Base-by-base conservation (phyloP, 53 echinoderm and acorn worm species). In the Echinometra lucunter region DNA sequence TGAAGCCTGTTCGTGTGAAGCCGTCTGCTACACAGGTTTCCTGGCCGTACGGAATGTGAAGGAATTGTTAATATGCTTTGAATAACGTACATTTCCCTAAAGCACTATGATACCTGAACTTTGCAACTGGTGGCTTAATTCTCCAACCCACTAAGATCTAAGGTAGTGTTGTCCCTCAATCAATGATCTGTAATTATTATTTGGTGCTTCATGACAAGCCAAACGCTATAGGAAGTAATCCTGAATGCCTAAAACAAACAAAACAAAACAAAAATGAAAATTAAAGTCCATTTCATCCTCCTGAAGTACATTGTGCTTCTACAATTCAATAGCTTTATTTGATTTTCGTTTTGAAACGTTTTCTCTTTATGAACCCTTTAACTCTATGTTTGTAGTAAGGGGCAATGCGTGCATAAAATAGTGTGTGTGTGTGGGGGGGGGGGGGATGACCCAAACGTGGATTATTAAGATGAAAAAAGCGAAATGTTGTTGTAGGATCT, bases 91-190 rank as follows among this genome's bases (percentile, higher is more conserved):
- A n/a, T 92, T 32, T n/a, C 66, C 83, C 87, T 66, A 56, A 27
- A 95, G 66, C 58, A 83, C 37, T 8, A 95, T 83, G 58, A 49
- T n/a, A 6, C 6, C 28, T 81, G 42, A 18, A 72, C 93, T n/a
- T n/a, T 45, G 70, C 18, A 69, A 92, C 63, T 89, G 12, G 66
- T 94, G 94, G n/a, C 38, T 63, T 45, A 94, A 44, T 63, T 37
- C 13, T 13, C 67, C 94, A 88, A 94, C 67, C 94, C 94, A 94
- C 23, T 44, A 66, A 30, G 94, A 94, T 37, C 55, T 88, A 15
- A 94, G 67, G 63, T 94, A 94, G 45, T 94, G 88, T 53, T 88
- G 88, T 57, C 94, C 94, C 88, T 94, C n/a, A n/a, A n/a, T n/a
- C n/a, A n/a, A n/a, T n/a, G n/a, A n/a, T n/a, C n/a, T n/a, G n/a